Conservation (phyloP, 2,888 invertebrate species). For the Drosophila algonquin region DNA sequence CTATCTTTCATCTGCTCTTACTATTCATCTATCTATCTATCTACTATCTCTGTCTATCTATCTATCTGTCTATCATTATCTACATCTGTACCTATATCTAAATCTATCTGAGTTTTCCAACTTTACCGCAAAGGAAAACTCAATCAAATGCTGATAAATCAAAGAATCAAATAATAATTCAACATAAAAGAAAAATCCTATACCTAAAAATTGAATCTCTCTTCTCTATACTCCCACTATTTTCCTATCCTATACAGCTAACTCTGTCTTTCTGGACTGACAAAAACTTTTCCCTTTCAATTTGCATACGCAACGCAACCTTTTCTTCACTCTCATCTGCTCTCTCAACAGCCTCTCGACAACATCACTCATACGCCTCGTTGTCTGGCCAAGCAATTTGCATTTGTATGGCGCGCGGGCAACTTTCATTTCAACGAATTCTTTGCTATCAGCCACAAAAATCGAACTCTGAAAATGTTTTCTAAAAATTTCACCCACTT, state of each 20-base stretch:
- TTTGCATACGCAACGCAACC: conserved; percentile 49
- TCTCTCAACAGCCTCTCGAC: conserved; percentile 27
- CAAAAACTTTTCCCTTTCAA: conserved; percentile 48
- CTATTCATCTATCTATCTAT: conserved; percentile 40
- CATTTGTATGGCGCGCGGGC: conserved; percentile 49
- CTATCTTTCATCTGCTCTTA: conserved; percentile 30
- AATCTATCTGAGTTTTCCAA: conserved; percentile 29
- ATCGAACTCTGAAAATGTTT: conserved; percentile 60
- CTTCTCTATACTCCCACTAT: conserved; percentile 2
- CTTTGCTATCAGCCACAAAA: conserved; percentile 64
- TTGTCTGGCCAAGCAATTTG: conserved; percentile 62
- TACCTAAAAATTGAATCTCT: conserved; percentile 35
- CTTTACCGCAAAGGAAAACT: conserved; percentile 67
- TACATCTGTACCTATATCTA: conserved; percentile 40
- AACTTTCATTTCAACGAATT: conserved; percentile 65
- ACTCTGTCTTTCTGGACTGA: conserved; percentile 14
- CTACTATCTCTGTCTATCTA: conserved; percentile 9
- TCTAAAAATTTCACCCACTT: conserved; percentile 74
- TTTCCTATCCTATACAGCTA: conserved; percentile 1
- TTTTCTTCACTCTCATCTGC: conserved; percentile 5
- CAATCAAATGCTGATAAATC: conserved; percentile 73
- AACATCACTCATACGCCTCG: conserved; percentile 65
- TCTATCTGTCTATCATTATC: conserved; percentile 34
- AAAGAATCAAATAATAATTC: conserved; percentile 79
- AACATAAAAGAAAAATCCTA: conserved; percentile 47